Evolutionary conservation across 2,797 vertebrate species (phyloP).

Genomic region (Anguilla megastoma): DNA sequence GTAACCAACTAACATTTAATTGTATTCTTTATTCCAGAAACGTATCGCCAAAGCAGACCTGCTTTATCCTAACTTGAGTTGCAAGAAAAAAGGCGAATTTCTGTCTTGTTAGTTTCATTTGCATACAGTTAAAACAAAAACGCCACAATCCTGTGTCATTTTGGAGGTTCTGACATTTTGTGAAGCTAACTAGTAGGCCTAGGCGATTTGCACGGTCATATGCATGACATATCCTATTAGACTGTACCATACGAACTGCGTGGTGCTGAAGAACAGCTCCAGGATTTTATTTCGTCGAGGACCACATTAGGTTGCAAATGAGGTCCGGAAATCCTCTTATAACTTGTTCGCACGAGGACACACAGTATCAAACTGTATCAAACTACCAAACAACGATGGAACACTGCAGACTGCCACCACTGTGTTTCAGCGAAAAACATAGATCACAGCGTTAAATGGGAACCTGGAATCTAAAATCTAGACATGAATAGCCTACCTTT

Average conservation of each 20-base stretch:
- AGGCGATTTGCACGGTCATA: neutral
- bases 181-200: neutral
- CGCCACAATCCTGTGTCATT: neutral
- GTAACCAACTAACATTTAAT: neutral
- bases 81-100: neutral
- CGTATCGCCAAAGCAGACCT: neutral
- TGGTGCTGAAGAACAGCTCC: slow-evolving; percentile 42
- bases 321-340: neutral
- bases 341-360: slow-evolving; percentile 24
- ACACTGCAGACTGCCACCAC: neutral
- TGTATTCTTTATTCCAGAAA: neutral
- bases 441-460: neutral
- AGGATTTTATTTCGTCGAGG: neutral
- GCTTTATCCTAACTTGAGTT: neutral
- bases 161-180: neutral
- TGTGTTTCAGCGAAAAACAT: neutral
- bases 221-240: neutral
- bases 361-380: neutral
- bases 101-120: neutral
- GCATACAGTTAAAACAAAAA: neutral
- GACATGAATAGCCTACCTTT: neutral
- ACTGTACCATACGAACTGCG: neutral
- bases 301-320: neutral
- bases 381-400: slow-evolving; percentile 14
- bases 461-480: neutral